Evolutionary conservation across 1,140 invertebrate genomes (phyloP).

Genomic region (Lamellibrachia luymesi): DNA sequence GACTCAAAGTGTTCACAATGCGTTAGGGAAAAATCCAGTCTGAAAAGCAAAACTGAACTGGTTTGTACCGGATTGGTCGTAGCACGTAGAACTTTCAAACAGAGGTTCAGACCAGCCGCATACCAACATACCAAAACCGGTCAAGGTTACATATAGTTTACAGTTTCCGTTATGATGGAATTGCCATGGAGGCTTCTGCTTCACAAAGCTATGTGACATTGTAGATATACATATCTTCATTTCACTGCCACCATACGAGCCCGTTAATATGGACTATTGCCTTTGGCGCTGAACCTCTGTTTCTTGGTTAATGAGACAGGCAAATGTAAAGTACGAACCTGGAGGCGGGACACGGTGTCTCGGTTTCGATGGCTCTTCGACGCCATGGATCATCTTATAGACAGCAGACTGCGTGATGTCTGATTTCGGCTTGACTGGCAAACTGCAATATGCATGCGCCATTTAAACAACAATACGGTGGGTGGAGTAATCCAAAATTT

Average conservation of each 20-base stretch:
- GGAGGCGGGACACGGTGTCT: background rate
- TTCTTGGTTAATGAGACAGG: background rate
- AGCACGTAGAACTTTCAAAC: background rate
- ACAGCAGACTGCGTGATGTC: constrained; percentile 28
- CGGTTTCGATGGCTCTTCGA: constrained; percentile 18
- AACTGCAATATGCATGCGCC: constrained; percentile 14
- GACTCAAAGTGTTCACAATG: background rate
- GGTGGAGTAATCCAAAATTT: background rate
- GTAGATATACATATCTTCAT: no score
- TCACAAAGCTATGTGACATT: no score
- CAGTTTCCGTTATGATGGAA: background rate
- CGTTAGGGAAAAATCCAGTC: background rate
- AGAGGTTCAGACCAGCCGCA: background rate
- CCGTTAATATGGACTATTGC: background rate
- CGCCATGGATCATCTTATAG: constrained; percentile 28
- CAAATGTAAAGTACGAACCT: constrained; percentile 1
- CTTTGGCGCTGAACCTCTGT: background rate
- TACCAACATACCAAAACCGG: background rate
- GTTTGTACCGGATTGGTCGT: background rate
- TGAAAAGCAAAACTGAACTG: background rate
- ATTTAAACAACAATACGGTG: constrained; percentile 11
- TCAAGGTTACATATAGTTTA: background rate
- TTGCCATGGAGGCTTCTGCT: background rate
- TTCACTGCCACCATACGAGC: no score
- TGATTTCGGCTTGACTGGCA: background rate